These are phyloP conservation scores for Aethina tumida DNA, from an alignment of 1,140 invertebrate genomes.

Conservation along the genomic window DNA sequence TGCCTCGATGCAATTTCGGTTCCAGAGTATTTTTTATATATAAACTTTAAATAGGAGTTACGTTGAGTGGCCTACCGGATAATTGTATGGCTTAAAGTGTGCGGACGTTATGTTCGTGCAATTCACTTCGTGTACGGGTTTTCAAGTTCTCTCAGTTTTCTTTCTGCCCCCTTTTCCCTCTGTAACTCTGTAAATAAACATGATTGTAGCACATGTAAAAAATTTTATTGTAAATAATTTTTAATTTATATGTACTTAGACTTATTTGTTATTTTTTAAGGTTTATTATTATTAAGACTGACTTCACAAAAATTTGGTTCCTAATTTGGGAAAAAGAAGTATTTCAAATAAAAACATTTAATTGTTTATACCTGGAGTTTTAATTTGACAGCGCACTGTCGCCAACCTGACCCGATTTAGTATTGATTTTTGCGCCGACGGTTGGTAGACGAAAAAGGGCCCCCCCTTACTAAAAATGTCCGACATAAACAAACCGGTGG, in stretches of 20 bases:
- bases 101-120: constrained; percentile 4
- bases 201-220: constrained; percentile 24
- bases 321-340: constrained; percentile 31
- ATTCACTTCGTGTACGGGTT: constrained; percentile 10
- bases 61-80: not conserved
- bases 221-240: constrained; percentile 30
- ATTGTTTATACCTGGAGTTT: constrained; percentile 16
- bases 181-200: constrained; percentile 12
- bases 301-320: constrained; percentile 34
- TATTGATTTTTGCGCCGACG: too few species aligned
- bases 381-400: constrained; percentile 6
- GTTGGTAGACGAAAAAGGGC: too few species aligned
- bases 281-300: constrained; percentile 36
- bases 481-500: too few species aligned
- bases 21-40: not conserved
- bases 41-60: not conserved
- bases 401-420: too few species aligned
- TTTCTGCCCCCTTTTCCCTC: too few species aligned
- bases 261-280: constrained; percentile 29
- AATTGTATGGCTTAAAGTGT: constrained; percentile 7
- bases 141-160: constrained; percentile 7
- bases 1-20: not conserved
- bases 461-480: too few species aligned
- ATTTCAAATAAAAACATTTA: constrained; percentile 31
- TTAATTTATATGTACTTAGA: constrained; percentile 34